Evolutionary conservation across 2,888 invertebrate species (phyloP).

Genomic region (Sarcophaga rosellei): DNA sequence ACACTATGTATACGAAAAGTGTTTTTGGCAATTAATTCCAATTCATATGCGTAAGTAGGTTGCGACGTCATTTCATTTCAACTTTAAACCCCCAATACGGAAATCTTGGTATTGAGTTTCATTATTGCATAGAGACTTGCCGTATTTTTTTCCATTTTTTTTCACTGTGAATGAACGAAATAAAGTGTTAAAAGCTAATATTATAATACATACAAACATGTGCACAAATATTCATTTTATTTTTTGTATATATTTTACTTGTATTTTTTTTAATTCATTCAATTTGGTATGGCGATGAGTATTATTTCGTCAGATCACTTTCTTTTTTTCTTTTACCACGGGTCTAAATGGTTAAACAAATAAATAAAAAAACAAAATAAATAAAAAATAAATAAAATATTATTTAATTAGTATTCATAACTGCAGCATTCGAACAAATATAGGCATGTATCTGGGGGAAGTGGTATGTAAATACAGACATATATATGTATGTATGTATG

Average conservation of each 20-base stretch:
- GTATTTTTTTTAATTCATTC: conserved; percentile 3
- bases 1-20: background rate
- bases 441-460: conserved; percentile 12
- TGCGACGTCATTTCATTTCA: conserved; percentile 16
- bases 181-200: background rate
- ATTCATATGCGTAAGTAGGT: background rate
- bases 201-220: background rate
- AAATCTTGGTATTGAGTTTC: conserved; percentile 4
- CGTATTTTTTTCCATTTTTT: background rate
- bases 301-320: conserved; percentile 64
- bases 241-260: background rate
- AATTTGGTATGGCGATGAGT: conserved; percentile 5
- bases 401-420: conserved; percentile 64
- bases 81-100: conserved; percentile 16
- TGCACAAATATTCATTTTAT: conserved; percentile 35
- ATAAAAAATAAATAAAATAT: no score
- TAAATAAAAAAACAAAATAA: background rate
- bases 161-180: background rate
- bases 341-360: conserved; percentile 57
- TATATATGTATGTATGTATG: conserved; percentile 11
- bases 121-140: conserved; percentile 8
- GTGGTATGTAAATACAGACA: background rate
- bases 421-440: conserved; percentile 42
- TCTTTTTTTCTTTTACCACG: conserved; percentile 60
- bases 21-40: background rate